Conservation (phyloP, 2,113 vertebrate genomes). For the Gopherus flavomarginatus region DNA sequence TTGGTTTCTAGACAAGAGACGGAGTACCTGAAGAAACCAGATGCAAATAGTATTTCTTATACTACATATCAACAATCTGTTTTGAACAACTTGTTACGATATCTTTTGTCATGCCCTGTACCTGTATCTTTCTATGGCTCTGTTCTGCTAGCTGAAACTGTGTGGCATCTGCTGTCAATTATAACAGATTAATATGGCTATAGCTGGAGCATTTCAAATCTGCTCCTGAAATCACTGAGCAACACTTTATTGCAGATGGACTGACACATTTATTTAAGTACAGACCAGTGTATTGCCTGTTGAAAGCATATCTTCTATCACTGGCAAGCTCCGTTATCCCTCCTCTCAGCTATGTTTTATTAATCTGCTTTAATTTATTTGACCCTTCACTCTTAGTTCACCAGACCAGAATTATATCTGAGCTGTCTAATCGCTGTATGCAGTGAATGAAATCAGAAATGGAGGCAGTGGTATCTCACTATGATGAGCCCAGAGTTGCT, state of each 20-base stretch:
- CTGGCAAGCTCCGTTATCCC: slow-evolving; percentile 20
- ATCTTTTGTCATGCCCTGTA: background rate
- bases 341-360: background rate
- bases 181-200: background rate
- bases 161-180: background rate
- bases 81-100: background rate
- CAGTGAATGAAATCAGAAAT: background rate
- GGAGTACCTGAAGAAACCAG: background rate
- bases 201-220: background rate
- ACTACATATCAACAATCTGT: background rate
- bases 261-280: background rate
- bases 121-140: background rate
- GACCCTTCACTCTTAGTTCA: background rate
- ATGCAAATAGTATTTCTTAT: background rate
- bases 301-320: background rate
- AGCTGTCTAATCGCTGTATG: background rate
- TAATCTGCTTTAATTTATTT: slow-evolving; percentile 24
- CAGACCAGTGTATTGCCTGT: background rate
- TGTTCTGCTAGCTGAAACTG: background rate
- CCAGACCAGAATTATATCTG: background rate
- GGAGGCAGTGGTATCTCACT: background rate
- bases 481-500: background rate
- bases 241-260: background rate
- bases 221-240: background rate
- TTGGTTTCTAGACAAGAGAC: background rate